Evolutionary conservation across 1,140 invertebrate species (phyloP), one percentile per base, ranked within the genome.

Genomic region (Drosophila auraria): DNA sequence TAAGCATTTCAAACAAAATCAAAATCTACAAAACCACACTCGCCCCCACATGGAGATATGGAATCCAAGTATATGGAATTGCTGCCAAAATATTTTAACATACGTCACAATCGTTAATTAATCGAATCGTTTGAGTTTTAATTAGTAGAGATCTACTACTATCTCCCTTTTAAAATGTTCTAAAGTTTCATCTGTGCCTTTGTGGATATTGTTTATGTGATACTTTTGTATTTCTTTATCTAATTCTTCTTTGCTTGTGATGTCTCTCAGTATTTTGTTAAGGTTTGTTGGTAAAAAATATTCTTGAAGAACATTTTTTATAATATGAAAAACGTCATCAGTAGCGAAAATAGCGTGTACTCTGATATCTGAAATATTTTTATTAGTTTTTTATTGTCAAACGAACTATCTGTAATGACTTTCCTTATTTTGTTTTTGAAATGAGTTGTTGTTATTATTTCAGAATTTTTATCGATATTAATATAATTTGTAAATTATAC

Each of bases 81-180:
- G 20, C 20, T 20, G 20, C 20, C 20, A 20, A 20, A 20, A 20
- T 20, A 0, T 27, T 53, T 33, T 62, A 20, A 23, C 50, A 60
- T 36, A 27, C 36, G 12, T 71, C 59, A 20, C 59, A 62, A 38
- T 5, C 12, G n/a, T 59, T 68, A 33, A 68, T 51, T 51, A 50
- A 33, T 40, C 25, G 65, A 7, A 25, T 44, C 23, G 38, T 69
- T 51, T 38, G 25, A 42, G 15, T 54, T 25, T 45, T 53, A 11
- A 47, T 25, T 61, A 17, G 49, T 27, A 5, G 5, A 30, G 27
- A 30, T 7, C 7, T 7, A 30, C n/a, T n/a, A n/a, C n/a, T n/a
- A 30, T 30, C 27, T 30, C 6, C 6, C 27, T 30, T 7, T 30
- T 30, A 5, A 30, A 30, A 30, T 63, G 36, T 15, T 30, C 38